Evolutionary conservation across 2,888 invertebrate species (phyloP), one percentile per base, ranked within the genome.

Genomic region (Rhopalosiphum nymphaeae): DNA sequence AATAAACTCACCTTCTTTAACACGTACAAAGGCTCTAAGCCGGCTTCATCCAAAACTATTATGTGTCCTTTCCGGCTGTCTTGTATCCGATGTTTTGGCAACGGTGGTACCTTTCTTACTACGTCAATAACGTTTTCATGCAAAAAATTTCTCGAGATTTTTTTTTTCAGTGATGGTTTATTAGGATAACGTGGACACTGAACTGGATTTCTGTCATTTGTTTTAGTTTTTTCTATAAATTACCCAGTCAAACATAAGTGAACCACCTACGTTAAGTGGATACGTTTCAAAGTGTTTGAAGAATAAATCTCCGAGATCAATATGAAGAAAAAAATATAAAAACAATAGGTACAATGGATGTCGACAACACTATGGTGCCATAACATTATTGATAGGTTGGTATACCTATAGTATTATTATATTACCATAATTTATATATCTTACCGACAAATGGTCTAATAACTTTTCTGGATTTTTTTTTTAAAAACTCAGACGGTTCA

Each of bases 1-100:
- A 53, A 53, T 53, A 21, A 4, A 53, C 53, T 53, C 53, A 97
- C 97, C 95, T 97, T 96, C 78, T 97, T 96, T 90, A 97, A 96
- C 56, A 97, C 96, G 95, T 97, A 97, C 95, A 97, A 96, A 0
- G 97, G 98, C 95, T 97, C 96, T 95, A 98, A 96, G 1, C 97
- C 97, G 0, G 97, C 97, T 44, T 96, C 96, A 94, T 96, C 96
- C 67, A 97, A 96, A 95, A 96, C 96, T 95, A 97, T 97, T 25
- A 96, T 96, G 91, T 97, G 97, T 0, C 98, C 98, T 49, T 96
- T 96, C 61, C 97, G 96, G 1, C 97, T 97, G 95, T 98, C 97
- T 3, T 97, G 97, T 93, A 96, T 96, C 94, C 96, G 96, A 42
- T 96, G 97, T 94, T 96, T 96, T 0, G 97, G 96, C 53, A 96